A percentile compares a stretch with the other conserved stretches of the same genome.
phyloP scores from a whole-genome alignment of 2,888 invertebrate genomes.

The Dascillus cervinus region DNA sequence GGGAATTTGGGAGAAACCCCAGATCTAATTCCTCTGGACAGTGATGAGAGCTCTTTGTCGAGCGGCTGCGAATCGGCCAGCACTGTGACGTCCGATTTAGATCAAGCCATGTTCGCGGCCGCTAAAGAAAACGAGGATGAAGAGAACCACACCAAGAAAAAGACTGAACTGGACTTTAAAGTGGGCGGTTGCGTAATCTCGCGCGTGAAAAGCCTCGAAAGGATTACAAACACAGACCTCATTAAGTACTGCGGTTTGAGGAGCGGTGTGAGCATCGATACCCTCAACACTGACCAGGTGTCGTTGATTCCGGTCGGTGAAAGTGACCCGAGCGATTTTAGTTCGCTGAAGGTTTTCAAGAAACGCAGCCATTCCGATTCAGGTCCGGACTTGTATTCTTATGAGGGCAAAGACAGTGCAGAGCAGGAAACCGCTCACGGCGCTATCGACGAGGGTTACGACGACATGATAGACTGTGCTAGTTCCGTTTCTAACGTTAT shows the following conservation, averaged over 20 bases:
- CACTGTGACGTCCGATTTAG: constrained; percentile 56
- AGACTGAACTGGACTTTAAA: constrained; percentile 40
- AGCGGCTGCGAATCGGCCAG: constrained; percentile 77
- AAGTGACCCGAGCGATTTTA: constrained; percentile 37
- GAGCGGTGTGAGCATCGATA: constrained; percentile 21
- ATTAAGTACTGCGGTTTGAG: constrained; percentile 31
- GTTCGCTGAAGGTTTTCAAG: constrained; percentile 42
- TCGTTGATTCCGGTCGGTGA: constrained; percentile 41
- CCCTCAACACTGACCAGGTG: constrained; percentile 36
- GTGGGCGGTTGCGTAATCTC: constrained; percentile 39
- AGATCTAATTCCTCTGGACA: constrained; percentile 53
- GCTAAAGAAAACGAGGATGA: constrained; percentile 21
- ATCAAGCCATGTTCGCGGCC: constrained; percentile 27
- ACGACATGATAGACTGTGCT: constrained; percentile 58
- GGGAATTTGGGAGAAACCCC: constrained; percentile 29
- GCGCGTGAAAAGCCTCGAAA: constrained; percentile 34
- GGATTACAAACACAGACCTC: constrained; percentile 27
- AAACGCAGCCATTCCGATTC: constrained; percentile 26
- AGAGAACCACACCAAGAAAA: constrained; percentile 26
- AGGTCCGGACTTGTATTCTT: constrained; percentile 41
- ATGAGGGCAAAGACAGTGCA: constrained; percentile 42
- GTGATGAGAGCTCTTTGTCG: constrained; percentile 69
- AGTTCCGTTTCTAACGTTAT: constrained; percentile 38
- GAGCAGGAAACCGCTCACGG: constrained; percentile 60
- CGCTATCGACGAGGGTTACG: constrained; percentile 87